Evolutionary conservation across 2,113 vertebrate genomes (phyloP).

Genomic region (Perca flavescens): DNA sequence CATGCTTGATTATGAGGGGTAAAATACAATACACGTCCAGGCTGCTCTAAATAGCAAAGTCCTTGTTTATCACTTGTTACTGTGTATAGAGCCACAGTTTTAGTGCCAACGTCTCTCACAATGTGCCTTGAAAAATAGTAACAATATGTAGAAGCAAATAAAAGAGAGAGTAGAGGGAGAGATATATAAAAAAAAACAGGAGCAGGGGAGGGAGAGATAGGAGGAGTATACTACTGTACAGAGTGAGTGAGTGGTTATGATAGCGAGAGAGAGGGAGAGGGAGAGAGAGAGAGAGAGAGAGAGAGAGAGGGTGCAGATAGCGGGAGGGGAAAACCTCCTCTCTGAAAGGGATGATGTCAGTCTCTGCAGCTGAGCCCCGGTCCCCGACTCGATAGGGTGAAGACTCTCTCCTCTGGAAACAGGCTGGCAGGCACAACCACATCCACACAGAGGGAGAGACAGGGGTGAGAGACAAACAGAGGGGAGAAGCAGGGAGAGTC

Average conservation of each 20-base stretch:
- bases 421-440: slow-evolving; percentile 53
- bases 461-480: slow-evolving; percentile 52
- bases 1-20: slow-evolving; percentile 26
- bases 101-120: slow-evolving; percentile 41
- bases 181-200: slow-evolving; percentile 39
- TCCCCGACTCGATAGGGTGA: slow-evolving; percentile 77
- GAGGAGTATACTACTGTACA: slow-evolving; percentile 75
- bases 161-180: slow-evolving; percentile 43
- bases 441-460: slow-evolving; percentile 51
- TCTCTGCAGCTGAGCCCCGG: slow-evolving; percentile 87
- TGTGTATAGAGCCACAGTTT: slow-evolving; percentile 29
- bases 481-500: slow-evolving; percentile 54
- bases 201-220: slow-evolving; percentile 60
- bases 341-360: slow-evolving; percentile 88
- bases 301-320: slow-evolving; percentile 76
- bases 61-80: slow-evolving; percentile 50
- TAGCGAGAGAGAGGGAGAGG: slow-evolving; percentile 47
- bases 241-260: slow-evolving; percentile 62
- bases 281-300: slow-evolving; percentile 25
- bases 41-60: slow-evolving; percentile 30
- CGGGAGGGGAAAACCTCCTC: slow-evolving; percentile 86
- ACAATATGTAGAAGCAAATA: slow-evolving; percentile 55
- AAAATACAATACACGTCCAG: slow-evolving; percentile 31
- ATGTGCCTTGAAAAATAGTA: slow-evolving; percentile 62
- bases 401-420: slow-evolving; percentile 76